Evolutionary conservation across 2,888 invertebrate species (phyloP).

Genomic region (Volucella inanis): DNA sequence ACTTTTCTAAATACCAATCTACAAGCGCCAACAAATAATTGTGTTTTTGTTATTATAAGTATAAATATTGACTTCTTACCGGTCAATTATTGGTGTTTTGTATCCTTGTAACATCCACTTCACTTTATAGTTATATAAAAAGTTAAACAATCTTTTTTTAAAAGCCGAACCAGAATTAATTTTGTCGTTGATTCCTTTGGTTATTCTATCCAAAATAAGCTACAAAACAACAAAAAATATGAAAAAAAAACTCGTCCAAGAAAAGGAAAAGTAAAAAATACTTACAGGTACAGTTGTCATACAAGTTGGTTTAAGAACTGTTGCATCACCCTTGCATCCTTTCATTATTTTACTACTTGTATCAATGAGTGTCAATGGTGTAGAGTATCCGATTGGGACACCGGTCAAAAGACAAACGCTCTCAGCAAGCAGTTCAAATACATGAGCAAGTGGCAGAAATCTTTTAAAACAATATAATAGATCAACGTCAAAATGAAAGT

Average conservation of each 20-base stretch:
- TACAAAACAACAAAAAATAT: conserved; percentile 80
- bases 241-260: conserved; percentile 54
- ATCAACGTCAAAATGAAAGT: neutral
- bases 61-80: conserved; percentile 80
- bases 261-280: neutral
- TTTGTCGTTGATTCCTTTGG: conserved; percentile 98
- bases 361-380: conserved; percentile 96
- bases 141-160: conserved; percentile 93
- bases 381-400: conserved; percentile 97
- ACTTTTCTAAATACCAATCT: conserved; percentile 83
- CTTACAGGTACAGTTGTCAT: conserved; percentile 97
- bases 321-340: conserved; percentile 97
- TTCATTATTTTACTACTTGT: conserved; percentile 97
- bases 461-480: conserved; percentile 79
- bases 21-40: conserved; percentile 23
- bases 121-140: conserved; percentile 96
- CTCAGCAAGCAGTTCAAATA: conserved; percentile 97
- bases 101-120: conserved; percentile 93
- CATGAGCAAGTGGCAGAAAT: conserved; percentile 98
- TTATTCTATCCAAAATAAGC: conserved; percentile 98
- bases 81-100: conserved; percentile 90
- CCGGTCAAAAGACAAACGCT: conserved; percentile 92
- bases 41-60: neutral
- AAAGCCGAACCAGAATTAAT: conserved; percentile 92
- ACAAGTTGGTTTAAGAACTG: conserved; percentile 94